Evolutionary conservation across 2,797 vertebrate species (phyloP), one percentile per base, ranked within the genome.

Genomic region (Lutjanus argentimaculatus): DNA sequence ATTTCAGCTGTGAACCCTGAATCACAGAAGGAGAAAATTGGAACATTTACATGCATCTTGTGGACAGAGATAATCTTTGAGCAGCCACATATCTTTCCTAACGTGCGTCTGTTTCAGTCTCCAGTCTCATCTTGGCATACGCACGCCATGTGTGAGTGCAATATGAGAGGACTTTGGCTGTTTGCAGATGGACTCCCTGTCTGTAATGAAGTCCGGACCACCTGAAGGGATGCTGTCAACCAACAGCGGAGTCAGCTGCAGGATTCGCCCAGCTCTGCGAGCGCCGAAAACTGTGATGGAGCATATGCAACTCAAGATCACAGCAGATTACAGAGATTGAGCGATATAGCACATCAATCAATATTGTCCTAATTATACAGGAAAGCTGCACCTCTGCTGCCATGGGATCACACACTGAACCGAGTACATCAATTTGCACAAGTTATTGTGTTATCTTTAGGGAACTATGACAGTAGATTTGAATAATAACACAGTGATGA

Each of bases 121-220:
- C 42, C 53, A 21, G 70, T 69, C 83, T 88, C 63, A 67, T 86
- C 48, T 55, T 48, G 65, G 64, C 17, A 11, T 19, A 45, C 21
- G 22, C 67, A 21, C 7, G 57, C 53, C 22, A 66, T 61, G 55
- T 79, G 53, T n/a, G 56, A 66, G 64, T 40, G 67, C 67, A 52
- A 63, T 85, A 45, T 67, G 57, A 59, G 19, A 22, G 46, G 67
- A 67, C 72, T 73, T 59, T 55, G 53, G 58, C 72, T 89, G 82
- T 90, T 93, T 89, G 85, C 80, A 69, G 80, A 86, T 59, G 78
- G 82, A 80, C 82, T 89, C 58, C 64, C 65, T 15, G 66, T 82
- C 72, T 80, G 59, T 90, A 88, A 90, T 88, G 82, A 89, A 82
- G 85, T 79, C 75, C 4, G 7, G 87, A 85, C 85, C 85, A 69